These are phyloP conservation scores for Hydriomena furcata DNA, from an alignment of 2,888 invertebrate species.

Conservation along the genomic window DNA sequence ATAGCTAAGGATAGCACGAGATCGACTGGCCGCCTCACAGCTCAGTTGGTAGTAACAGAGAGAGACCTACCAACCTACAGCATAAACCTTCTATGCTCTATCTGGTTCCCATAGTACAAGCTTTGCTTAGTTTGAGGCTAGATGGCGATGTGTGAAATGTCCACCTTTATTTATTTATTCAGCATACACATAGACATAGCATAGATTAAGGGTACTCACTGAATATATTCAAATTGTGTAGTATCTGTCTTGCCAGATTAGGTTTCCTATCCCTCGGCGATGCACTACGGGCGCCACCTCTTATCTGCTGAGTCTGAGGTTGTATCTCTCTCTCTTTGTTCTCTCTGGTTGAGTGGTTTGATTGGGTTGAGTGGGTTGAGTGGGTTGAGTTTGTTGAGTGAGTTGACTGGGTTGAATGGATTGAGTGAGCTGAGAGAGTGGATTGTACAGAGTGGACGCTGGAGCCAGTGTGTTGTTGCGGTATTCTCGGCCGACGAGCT, in stretches of 20 bases:
- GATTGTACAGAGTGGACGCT: conserved; percentile 70
- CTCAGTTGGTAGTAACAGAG: no score
- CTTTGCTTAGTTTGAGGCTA: no score
- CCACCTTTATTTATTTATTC: no score
- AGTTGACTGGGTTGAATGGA: no score
- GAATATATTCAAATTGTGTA: conserved; percentile 92
- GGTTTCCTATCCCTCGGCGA: conserved; percentile 68
- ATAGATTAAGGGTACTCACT: no score
- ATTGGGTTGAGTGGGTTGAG: conserved; percentile 41
- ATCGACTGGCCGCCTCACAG: no score
- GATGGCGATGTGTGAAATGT: no score
- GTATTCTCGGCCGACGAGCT: conserved; percentile 62
- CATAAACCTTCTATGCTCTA: no score
- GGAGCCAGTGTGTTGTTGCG: conserved; percentile 76
- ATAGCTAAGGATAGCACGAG: no score
- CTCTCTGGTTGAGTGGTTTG: conserved; percentile 36
- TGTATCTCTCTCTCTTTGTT: conserved; percentile 12
- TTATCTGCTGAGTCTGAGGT: conserved; percentile 12
- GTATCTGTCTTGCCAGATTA: conserved; percentile 88
- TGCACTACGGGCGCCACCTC: conserved; percentile 52
- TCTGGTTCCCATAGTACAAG: no score
- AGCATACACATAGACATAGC: no score
- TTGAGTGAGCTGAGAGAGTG: conserved; percentile 44
- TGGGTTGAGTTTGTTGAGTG: conserved; percentile 46
- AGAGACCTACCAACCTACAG: no score